These are phyloP conservation scores for Psettodes erumei DNA, from an alignment of 2,113 vertebrate genomes.

Conservation along the genomic window DNA sequence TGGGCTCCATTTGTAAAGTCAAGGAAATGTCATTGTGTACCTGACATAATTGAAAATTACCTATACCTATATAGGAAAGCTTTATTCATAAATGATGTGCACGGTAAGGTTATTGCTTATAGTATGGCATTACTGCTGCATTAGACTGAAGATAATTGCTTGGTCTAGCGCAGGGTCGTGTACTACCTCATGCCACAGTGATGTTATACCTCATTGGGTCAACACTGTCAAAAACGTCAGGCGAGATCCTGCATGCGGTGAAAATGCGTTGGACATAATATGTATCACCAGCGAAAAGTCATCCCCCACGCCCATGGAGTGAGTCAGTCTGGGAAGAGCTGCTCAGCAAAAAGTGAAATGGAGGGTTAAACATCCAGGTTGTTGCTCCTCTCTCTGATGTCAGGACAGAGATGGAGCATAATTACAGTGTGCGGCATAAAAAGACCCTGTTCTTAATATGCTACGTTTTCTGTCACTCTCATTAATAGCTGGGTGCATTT, in stretches of 20 bases:
- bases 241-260: constrained; percentile 55
- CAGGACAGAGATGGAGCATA: constrained; percentile 43
- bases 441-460: constrained; percentile 46
- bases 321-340: constrained; percentile 51
- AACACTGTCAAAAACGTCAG: constrained; percentile 39
- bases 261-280: constrained; percentile 67
- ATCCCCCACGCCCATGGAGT: constrained; percentile 38
- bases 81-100: too few species aligned
- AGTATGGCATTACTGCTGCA: too few species aligned
- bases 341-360: constrained; percentile 40
- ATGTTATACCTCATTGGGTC: constrained; percentile 35
- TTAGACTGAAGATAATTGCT: too few species aligned
- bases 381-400: constrained; percentile 61
- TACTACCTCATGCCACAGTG: neutral
- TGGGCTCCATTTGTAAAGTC: too few species aligned
- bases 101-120: too few species aligned
- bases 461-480: constrained; percentile 43
- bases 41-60: too few species aligned
- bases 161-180: too few species aligned
- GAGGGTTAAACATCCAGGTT: constrained; percentile 67
- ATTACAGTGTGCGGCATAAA: constrained; percentile 48
- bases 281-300: constrained; percentile 59
- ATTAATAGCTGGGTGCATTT: constrained; percentile 51
- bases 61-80: too few species aligned
- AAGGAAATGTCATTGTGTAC: too few species aligned